Evolutionary conservation across 2,797 vertebrate species (phyloP), one percentile per base, ranked within the genome.

Genomic region (Phalloptychus januarius): DNA sequence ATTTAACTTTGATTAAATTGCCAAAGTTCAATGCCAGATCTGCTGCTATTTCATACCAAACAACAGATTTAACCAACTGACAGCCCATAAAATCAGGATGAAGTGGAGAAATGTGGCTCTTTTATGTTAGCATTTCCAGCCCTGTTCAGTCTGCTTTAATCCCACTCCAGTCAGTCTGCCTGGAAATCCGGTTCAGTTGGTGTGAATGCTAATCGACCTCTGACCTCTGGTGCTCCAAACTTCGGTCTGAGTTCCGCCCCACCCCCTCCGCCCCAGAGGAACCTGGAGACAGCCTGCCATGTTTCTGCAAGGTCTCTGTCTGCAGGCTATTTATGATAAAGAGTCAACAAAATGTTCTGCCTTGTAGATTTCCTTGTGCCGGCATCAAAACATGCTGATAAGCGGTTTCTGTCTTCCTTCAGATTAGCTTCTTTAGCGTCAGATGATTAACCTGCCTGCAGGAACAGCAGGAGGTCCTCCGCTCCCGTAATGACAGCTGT

Each of bases 361-460:
- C 44, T 76, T 67, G 44, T 46, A 20, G 45, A 76, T 76, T 76
- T 38, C 15, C 50, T 28, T 18, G 33, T 36, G 38, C 13, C 4
- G 5, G 67, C 18, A 33, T 71, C 50, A 77, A 71, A 42, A 76
- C 33, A 36, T 28, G 11, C 48, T 46, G 76, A 71, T 72, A 78
- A 71, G 42, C 52, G 11, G 50, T 10, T 71, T 63, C 50, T 42
- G 13, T 71, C 65, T 46, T 46, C 42, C 52, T 33, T 46, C 13
- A 61, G 65, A 78, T 61, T 56, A 44, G 25, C 13, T 15, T 5
- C 23, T 71, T 45, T 36, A 78, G 61, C 44, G 67, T 71, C 38
- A 31, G 20, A 15, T 38, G 74, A 69, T 76, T 40, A 38, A 23
- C n/a, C 61, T 38, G 61, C 31, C 36, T 54, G 46, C 42, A 8